Conservation (phyloP, 2,888 invertebrate species). For the Drosophila mercatorum region DNA sequence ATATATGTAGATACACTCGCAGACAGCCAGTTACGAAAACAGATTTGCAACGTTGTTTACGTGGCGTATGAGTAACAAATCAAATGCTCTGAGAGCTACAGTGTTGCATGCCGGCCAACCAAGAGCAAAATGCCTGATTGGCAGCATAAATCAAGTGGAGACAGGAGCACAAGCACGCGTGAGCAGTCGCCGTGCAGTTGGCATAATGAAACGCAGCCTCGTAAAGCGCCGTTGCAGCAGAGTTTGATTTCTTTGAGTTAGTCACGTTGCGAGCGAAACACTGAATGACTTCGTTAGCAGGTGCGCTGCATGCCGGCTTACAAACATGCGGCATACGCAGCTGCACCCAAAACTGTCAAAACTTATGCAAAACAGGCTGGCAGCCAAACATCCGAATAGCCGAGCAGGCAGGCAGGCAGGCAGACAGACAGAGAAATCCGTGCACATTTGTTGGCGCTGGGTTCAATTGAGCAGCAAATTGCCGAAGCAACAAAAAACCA, state of each 20-base stretch:
- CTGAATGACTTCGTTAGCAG: slow-evolving; percentile 79
- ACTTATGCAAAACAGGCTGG: slow-evolving; percentile 76
- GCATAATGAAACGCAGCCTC: slow-evolving; percentile 71
- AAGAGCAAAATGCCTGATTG: slow-evolving; percentile 76
- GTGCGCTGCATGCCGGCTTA: slow-evolving; percentile 31
- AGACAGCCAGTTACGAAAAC: slow-evolving; percentile 21
- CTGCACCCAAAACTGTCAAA: slow-evolving; percentile 67
- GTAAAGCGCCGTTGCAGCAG: slow-evolving; percentile 52
- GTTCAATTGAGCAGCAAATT: slow-evolving; percentile 81
- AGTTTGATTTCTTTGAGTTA: slow-evolving; percentile 44
- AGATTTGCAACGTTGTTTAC: slow-evolving; percentile 74
- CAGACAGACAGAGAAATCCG: slow-evolving; percentile 50
- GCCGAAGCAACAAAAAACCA: slow-evolving; percentile 46
- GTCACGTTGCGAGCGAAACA: slow-evolving; percentile 61
- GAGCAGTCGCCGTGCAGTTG: slow-evolving; percentile 26
- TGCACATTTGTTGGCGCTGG: slow-evolving; percentile 41
- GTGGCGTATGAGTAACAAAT: slow-evolving; percentile 78
- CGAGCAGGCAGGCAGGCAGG: not conserved
- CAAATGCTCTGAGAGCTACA: slow-evolving; percentile 48
- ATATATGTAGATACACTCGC: slow-evolving; percentile 3
- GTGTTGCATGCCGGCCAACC: slow-evolving; percentile 46
- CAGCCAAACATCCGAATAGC: slow-evolving; percentile 18
- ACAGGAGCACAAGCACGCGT: not conserved
- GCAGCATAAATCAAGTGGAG: slow-evolving; percentile 72
- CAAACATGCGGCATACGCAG: slow-evolving; percentile 35